A percentile compares a stretch with the other conserved stretches of the same genome.
phyloP scores from a whole-genome alignment of 2,888 invertebrate species.

The Aporophyla nigra region DNA sequence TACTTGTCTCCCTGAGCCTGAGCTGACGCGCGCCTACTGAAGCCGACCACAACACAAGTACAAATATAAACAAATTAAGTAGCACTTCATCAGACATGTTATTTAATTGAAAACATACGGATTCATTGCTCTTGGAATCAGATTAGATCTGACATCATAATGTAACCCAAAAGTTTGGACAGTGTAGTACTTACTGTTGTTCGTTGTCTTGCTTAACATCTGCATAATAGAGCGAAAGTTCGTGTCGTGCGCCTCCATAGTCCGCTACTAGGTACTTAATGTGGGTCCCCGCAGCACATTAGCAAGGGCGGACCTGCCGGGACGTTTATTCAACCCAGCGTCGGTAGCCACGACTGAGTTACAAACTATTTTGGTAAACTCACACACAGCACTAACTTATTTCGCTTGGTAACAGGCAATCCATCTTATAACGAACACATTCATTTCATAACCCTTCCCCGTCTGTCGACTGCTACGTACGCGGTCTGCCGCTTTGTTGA shows the following conservation, averaged over 20 bases:
- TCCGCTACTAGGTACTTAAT: background rate
- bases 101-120: slow-evolving; percentile 51
- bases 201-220: background rate
- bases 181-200: background rate
- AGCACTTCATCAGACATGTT: slow-evolving; percentile 54
- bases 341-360: background rate
- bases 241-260: background rate
- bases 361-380: slow-evolving; percentile 17
- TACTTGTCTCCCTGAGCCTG: slow-evolving; percentile 3
- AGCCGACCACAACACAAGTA: slow-evolving; percentile 18
- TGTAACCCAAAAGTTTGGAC: slow-evolving; percentile 2
- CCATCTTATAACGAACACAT: slow-evolving; percentile 24
- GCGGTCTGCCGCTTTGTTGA: background rate
- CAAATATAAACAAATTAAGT: slow-evolving; percentile 45
- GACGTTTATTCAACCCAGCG: background rate
- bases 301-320: background rate
- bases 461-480: background rate
- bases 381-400: slow-evolving; percentile 6
- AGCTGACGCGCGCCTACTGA: slow-evolving; percentile 8
- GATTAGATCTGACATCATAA: slow-evolving; percentile 49
- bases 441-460: background rate
- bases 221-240: slow-evolving; percentile 8
- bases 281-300: slow-evolving; percentile 1
- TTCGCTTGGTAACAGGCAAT: slow-evolving; percentile 15
- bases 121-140: slow-evolving; percentile 39